Evolutionary conservation across 2,888 invertebrate species (phyloP).

Genomic region (Andricus quercusramuli): DNA sequence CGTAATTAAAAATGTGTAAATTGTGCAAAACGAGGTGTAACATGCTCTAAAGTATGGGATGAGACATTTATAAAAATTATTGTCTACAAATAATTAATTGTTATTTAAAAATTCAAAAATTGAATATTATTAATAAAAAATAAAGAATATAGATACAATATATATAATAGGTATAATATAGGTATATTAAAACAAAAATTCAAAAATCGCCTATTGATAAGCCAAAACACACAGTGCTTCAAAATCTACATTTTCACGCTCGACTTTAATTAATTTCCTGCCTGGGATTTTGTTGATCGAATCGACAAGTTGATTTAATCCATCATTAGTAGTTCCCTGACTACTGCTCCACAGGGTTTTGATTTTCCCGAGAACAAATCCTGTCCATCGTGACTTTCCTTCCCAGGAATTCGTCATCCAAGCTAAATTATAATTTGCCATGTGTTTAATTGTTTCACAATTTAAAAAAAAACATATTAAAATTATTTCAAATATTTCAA

Average conservation of each 20-base stretch:
- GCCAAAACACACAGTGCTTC: conserved; percentile 6
- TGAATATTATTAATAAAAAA: not conserved
- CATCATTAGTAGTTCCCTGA: conserved; percentile 86
- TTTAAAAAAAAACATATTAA: not conserved
- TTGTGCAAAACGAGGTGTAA: not conserved
- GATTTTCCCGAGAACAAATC: conserved; percentile 92
- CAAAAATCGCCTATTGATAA: not conserved
- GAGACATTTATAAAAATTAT: not conserved
- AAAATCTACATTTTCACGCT: conserved; percentile 21
- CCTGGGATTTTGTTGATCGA: conserved; percentile 80
- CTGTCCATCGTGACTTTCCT: conserved; percentile 84
- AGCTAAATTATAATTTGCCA: conserved; percentile 62
- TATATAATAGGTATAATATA: too few relatives aligned
- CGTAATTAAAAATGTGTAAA: not conserved
- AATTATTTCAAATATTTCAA: not conserved
- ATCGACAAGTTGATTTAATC: conserved; percentile 87
- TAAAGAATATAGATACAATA: not conserved
- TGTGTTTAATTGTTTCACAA: not conserved
- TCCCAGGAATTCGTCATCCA: conserved; percentile 79
- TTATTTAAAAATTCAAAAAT: not conserved
- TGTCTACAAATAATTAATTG: not conserved
- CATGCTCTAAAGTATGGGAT: not conserved
- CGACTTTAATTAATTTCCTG: conserved; percentile 76
- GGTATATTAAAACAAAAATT: not conserved
- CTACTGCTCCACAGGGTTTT: conserved; percentile 92